Evolutionary conservation across 2,888 invertebrate species (phyloP).

Genomic region (Ophion slaviceki): DNA sequence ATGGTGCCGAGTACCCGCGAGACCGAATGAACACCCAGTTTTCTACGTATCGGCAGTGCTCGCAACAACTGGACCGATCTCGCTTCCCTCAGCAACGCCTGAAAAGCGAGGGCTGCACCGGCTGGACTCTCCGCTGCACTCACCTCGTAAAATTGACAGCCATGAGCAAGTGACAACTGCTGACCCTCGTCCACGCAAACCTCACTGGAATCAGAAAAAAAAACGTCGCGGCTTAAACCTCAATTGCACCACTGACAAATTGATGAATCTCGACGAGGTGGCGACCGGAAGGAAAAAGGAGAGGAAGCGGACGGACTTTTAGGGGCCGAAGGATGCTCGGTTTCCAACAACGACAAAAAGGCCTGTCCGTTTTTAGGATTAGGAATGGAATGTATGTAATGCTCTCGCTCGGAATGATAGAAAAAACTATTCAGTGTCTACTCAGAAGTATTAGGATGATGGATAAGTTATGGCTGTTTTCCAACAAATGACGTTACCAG

Average conservation of each 20-base stretch:
- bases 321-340: too few relatives aligned
- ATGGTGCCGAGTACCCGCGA: slow-evolving; percentile 92
- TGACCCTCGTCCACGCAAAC: slow-evolving; percentile 92
- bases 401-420: background rate
- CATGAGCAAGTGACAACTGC: slow-evolving; percentile 90
- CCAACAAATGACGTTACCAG: too few relatives aligned
- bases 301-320: too few relatives aligned
- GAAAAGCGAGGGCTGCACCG: slow-evolving; percentile 92
- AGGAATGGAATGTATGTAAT: too few relatives aligned
- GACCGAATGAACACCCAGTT: slow-evolving; percentile 91
- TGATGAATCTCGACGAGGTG: too few relatives aligned
- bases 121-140: slow-evolving; percentile 93
- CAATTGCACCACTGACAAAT: background rate
- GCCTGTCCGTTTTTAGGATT: too few relatives aligned
- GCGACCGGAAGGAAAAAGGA: too few relatives aligned
- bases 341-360: too few relatives aligned
- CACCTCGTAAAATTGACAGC: slow-evolving; percentile 94
- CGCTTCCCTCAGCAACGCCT: slow-evolving; percentile 90
- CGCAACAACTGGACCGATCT: slow-evolving; percentile 89
- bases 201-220: slow-evolving; percentile 85
- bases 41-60: slow-evolving; percentile 88
- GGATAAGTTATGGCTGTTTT: too few relatives aligned
- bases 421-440: background rate
- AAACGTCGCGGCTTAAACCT: background rate
- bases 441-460: background rate